These are phyloP conservation scores for Drosophila pallidifrons DNA, from an alignment of 1,140 invertebrate genomes.

Conservation along the genomic window DNA sequence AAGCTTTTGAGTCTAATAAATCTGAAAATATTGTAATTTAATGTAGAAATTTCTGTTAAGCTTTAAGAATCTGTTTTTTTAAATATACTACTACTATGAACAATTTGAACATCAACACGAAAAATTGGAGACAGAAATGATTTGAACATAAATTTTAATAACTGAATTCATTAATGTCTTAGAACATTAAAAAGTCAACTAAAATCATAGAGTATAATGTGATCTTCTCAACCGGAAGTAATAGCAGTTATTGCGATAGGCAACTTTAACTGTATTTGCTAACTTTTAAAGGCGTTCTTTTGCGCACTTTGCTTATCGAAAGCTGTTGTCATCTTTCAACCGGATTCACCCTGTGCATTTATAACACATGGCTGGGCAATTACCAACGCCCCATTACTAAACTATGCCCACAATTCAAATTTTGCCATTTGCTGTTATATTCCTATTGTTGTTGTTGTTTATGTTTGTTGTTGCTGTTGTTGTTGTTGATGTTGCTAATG, in stretches of 20 bases:
- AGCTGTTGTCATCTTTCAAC: constrained; percentile 15
- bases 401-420: constrained; percentile 50
- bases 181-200: too few relatives aligned
- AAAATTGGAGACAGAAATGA: too few relatives aligned
- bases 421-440: constrained; percentile 17
- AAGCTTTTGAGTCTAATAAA: too few relatives aligned
- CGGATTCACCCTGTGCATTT: constrained; percentile 15
- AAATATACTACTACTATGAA: too few relatives aligned
- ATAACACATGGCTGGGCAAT: constrained; percentile 49
- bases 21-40: too few relatives aligned
- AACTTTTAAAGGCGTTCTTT: neutral
- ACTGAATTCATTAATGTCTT: too few relatives aligned
- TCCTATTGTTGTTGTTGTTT: constrained; percentile 8
- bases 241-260: neutral
- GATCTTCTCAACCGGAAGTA: too few relatives aligned
- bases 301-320: constrained; percentile 11
- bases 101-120: too few relatives aligned
- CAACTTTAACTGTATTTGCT: neutral
- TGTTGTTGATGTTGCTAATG: constrained; percentile 68
- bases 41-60: too few relatives aligned
- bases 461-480: constrained; percentile 25
- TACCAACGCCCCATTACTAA: constrained; percentile 37
- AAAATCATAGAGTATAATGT: too few relatives aligned
- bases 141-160: too few relatives aligned
- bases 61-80: too few relatives aligned